These are phyloP conservation scores for Drosophila percnosoma DNA, from an alignment of 2,888 invertebrate genomes.

Conservation along the genomic window DNA sequence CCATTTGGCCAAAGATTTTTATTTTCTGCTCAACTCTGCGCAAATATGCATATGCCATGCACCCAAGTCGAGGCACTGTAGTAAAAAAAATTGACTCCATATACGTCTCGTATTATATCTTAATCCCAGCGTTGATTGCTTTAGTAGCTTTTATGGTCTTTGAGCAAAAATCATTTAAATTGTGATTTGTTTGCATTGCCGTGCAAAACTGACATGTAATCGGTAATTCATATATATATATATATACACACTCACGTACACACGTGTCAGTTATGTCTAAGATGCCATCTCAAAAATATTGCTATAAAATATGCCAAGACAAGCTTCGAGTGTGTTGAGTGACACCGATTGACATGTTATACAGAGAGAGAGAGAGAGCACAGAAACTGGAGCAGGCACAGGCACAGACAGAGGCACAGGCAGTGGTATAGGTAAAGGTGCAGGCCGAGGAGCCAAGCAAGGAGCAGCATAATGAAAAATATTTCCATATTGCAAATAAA, in stretches of 20 bases:
- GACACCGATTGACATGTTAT: constrained; percentile 67
- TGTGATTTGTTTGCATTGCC: constrained; percentile 37
- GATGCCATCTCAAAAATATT: constrained; percentile 71
- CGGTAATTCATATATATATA: constrained; percentile 7
- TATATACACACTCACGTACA: background rate
- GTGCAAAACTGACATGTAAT: constrained; percentile 56
- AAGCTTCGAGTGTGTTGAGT: constrained; percentile 58
- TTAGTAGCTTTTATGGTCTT: background rate
- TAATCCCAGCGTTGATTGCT: background rate
- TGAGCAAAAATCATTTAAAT: constrained; percentile 9
- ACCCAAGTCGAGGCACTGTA: background rate
- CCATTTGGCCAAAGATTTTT: constrained; percentile 49
- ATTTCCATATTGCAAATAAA: constrained; percentile 80
- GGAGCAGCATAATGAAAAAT: constrained; percentile 69
- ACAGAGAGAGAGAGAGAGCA: constrained; percentile 3
- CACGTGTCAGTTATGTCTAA: constrained; percentile 32
- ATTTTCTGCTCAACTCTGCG: constrained; percentile 27
- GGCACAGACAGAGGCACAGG: background rate
- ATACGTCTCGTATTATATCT: background rate
- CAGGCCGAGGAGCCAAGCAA: constrained; percentile 11
- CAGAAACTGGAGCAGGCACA: background rate
- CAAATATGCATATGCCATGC: constrained; percentile 11
- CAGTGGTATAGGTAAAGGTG: background rate
- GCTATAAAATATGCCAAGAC: constrained; percentile 65
- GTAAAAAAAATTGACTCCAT: background rate